Base-by-base conservation (phyloP, 1,140 invertebrate species). In the Pseudachorutes palmiensis region DNA sequence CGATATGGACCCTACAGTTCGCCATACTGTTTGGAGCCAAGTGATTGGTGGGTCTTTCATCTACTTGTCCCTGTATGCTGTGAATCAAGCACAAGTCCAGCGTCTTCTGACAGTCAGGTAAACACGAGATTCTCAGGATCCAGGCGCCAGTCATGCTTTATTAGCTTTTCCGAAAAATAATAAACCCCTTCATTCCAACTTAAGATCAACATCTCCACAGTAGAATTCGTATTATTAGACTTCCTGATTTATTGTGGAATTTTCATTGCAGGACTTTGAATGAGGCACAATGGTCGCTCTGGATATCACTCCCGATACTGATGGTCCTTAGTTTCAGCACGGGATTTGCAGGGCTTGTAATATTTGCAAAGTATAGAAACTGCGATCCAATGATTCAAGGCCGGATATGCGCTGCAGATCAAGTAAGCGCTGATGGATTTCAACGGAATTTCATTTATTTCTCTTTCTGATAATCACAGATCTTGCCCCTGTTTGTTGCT, bases 21-120 rank as follows among this genome's bases (percentile, higher is more conserved):
- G 90, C 1, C 89, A 92, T 73, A 87, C 87, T 0, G 84, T 87
- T 75, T 92, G 88, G 82, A 80, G 83, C 3, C 78, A 91, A 24
- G 71, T 84, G 0, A 78, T 91, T 45, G 91, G 90, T 0, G 88
- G 90, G 0, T 79, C 81, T 26, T 85, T 88, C 73, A 87, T 87
- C 0, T 91, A 85, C 77, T 75, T 89, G 14, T 83, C 88, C 0
- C 75, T 92, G 0, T 91, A 91, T 77, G 92, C 85, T 0, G 87
- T 90, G 0, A 94, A 92, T 76, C 92, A 95, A 78, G 82, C 86
- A 0, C 88, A 95, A 82, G 87, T 97, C 0, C 94, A 97, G 78
- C 78, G 94, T 41, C 82, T 92, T 28, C 77, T 94, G 26, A 89
- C 90, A 2, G 84, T 91, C 0, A 85, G 82, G 75, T 84, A 84